phyloP scores from a whole-genome alignment of 2,113 vertebrate genomes.

The Mormyrus iriodes region DNA sequence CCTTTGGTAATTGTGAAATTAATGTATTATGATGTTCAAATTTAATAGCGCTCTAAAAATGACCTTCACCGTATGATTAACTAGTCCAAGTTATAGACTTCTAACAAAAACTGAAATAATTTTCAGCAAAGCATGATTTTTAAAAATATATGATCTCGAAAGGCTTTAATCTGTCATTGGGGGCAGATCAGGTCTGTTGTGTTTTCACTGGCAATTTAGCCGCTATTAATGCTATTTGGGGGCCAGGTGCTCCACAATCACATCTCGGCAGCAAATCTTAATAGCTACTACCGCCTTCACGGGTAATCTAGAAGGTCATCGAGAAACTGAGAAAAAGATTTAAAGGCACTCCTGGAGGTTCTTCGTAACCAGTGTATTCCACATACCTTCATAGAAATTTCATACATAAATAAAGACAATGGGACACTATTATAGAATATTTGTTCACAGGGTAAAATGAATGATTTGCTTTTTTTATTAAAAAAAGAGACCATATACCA shows the following conservation, averaged over 20 bases:
- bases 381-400: neutral
- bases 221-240: neutral
- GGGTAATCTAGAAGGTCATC: neutral
- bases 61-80: neutral
- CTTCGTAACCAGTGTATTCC: neutral
- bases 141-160: neutral
- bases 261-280: neutral
- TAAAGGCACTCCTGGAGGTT: neutral
- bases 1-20: neutral
- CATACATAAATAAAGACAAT: neutral
- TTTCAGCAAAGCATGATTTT: neutral
- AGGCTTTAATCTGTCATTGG: neutral
- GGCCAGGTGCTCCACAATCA: neutral
- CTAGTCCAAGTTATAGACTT: neutral
- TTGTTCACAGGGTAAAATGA: neutral
- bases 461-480: neutral
- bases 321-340: neutral
- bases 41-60: neutral
- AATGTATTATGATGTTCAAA: neutral
- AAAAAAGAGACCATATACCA: neutral
- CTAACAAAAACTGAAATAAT: neutral
- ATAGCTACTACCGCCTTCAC: neutral
- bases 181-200: neutral
- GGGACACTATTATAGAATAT: neutral
- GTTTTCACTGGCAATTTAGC: neutral